Evolutionary conservation across 2,888 invertebrate genomes (phyloP), one percentile per base, ranked within the genome.

Genomic region (Clepsis dumicolana): DNA sequence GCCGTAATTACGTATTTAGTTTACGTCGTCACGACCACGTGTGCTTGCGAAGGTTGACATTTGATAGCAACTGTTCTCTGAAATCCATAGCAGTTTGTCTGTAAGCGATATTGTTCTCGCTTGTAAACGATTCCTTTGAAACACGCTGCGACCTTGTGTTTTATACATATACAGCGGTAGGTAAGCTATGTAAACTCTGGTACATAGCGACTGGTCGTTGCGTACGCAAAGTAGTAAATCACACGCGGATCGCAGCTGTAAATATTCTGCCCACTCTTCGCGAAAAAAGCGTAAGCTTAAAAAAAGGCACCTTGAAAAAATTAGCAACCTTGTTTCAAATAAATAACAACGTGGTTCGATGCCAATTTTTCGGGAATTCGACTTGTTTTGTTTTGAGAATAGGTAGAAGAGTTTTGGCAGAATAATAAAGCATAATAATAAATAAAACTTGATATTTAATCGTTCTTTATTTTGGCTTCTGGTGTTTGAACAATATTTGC

Each of bases 181-280:
- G 48, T 48, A 53, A 24, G 53, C 52, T 64, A 41, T 65, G 62
- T 63, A 57, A 54, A 57, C 57, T 38, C 50, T 25, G 32, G 64
- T 65, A 61, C 67, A 27, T 63, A 68, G 64, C 64, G 64, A 52
- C 59, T 54, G 48, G 63, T 54, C 32, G 60, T 57, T 32, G 60
- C 50, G 59, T 70, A 67, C 62, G 64, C 65, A 67, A 24, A 50
- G 56, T 77, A 74, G 83, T 86, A 88, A 87, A 88, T 88, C 87
- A 87, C 83, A 77, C 71, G 78, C 74, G 77, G 80, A 81, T 79
- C 78, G 81, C 79, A 79, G 79, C 83, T 82, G 82, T 89, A 89
- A 87, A 88, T 87, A 90, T 77, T 80, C 84, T 80, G 78, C 88
- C 83, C 85, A 86, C 86, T 76, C 84, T 77, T 77, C 78, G 83